Percentiles rank a stretch among this genome's conserved stretches.
Evolutionary conservation across 2,888 invertebrate genomes (phyloP).

Genomic region (Bombyx huttoni): DNA sequence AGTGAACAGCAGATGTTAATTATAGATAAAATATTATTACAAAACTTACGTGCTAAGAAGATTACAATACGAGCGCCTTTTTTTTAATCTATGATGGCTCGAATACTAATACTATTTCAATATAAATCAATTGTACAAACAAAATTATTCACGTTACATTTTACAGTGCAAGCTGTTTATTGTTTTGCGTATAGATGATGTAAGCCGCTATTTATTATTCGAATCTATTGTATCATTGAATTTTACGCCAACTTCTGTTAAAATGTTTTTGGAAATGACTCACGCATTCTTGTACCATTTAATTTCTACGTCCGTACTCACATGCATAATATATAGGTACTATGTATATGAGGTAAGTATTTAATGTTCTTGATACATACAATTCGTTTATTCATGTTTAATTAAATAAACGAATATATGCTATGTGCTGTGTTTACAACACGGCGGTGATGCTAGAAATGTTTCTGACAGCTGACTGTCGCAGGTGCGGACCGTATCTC

Average conservation of each 20-base stretch:
- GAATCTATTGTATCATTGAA: constrained; percentile 1
- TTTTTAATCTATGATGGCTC: neutral
- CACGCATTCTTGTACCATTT: neutral
- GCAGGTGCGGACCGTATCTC: constrained; percentile 31
- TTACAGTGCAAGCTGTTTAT: neutral
- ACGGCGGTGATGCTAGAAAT: neutral
- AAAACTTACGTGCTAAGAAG: neutral
- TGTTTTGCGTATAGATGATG: neutral
- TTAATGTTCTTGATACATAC: too few species aligned
- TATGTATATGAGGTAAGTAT: too few species aligned
- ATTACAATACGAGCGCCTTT: neutral
- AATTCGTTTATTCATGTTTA: neutral
- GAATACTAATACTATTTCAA: neutral
- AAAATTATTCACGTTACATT: neutral
- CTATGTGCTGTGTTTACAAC: neutral
- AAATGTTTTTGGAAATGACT: neutral
- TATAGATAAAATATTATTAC: too few species aligned
- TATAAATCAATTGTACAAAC: neutral
- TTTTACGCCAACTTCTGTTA: neutral
- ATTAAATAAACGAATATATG: neutral
- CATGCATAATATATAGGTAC: too few species aligned
- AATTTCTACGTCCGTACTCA: neutral
- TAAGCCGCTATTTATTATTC: neutral
- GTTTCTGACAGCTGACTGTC: constrained; percentile 30
- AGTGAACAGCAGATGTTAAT: too few species aligned